Evolutionary conservation across 2,797 vertebrate species (phyloP).

Genomic region (Liparis tanakae): DNA sequence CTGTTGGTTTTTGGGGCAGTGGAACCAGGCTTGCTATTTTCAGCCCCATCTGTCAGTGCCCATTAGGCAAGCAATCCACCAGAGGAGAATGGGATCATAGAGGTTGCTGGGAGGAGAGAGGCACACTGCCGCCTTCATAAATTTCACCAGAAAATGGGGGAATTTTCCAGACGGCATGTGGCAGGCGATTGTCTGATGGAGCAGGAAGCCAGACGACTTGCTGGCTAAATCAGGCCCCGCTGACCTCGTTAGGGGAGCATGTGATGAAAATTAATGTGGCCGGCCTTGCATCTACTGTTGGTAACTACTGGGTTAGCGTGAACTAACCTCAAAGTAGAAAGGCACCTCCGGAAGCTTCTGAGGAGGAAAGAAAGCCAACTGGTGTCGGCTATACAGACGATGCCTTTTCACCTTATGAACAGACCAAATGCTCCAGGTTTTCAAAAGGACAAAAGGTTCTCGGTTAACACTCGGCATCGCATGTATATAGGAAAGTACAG

Average conservation of each 20-base stretch:
- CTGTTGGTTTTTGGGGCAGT: constrained; percentile 73
- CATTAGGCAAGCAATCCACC: constrained; percentile 86
- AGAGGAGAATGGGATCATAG: constrained; percentile 85
- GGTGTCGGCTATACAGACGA: neutral
- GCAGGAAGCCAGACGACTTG: constrained; percentile 78
- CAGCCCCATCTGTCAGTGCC: constrained; percentile 82
- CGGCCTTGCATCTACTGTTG: constrained; percentile 72
- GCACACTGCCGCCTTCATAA: constrained; percentile 78
- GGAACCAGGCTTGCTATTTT: constrained; percentile 80
- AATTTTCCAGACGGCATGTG: constrained; percentile 82
- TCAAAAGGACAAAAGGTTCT: neutral
- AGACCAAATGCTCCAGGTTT: neutral
- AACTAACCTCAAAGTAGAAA: constrained; percentile 52
- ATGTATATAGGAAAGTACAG: neutral
- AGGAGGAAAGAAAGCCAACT: constrained; percentile 1
- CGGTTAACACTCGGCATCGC: neutral
- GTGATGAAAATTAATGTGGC: constrained; percentile 80
- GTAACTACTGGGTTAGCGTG: constrained; percentile 69
- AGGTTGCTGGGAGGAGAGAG: constrained; percentile 79
- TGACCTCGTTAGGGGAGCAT: constrained; percentile 81
- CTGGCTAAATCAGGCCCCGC: constrained; percentile 74
- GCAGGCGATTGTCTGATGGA: constrained; percentile 81
- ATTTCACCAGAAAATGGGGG: constrained; percentile 79
- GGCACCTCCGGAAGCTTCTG: constrained; percentile 15
- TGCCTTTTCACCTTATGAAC: neutral